Percentiles rank a stretch among this genome's conserved stretches.
Conservation (phyloP, 2,888 invertebrate species). For the Tinea pellionella region DNA sequence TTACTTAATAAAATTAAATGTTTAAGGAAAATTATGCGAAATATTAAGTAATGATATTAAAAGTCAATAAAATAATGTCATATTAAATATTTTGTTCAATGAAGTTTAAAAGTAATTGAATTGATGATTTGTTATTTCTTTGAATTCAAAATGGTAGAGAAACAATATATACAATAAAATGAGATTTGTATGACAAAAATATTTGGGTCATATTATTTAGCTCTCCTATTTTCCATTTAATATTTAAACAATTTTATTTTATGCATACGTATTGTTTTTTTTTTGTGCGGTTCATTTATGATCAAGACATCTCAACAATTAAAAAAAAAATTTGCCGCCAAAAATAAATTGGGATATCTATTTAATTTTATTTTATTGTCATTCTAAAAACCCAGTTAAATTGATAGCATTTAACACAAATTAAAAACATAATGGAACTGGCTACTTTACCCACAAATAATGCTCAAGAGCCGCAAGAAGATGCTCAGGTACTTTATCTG, state of each 20-base stretch:
- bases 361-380: too few relatives aligned
- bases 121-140: background rate
- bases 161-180: too few relatives aligned
- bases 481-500: conserved; percentile 26
- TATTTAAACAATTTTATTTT: too few relatives aligned
- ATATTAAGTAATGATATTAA: too few relatives aligned
- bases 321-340: background rate
- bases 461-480: conserved; percentile 45
- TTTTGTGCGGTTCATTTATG: too few relatives aligned
- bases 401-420: background rate
- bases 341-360: too few relatives aligned
- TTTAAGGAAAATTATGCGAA: background rate
- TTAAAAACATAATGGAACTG: conserved; percentile 28
- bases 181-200: too few relatives aligned
- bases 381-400: background rate
- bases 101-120: background rate
- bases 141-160: background rate
- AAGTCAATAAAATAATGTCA: too few relatives aligned
- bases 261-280: too few relatives aligned
- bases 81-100: background rate
- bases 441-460: conserved; percentile 38
- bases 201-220: too few relatives aligned
- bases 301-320: too few relatives aligned
- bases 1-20: background rate
- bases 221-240: too few relatives aligned